These are phyloP conservation scores for Ascidia mentula DNA, from an alignment of 23 tunicate genomes.

Conservation along the genomic window DNA sequence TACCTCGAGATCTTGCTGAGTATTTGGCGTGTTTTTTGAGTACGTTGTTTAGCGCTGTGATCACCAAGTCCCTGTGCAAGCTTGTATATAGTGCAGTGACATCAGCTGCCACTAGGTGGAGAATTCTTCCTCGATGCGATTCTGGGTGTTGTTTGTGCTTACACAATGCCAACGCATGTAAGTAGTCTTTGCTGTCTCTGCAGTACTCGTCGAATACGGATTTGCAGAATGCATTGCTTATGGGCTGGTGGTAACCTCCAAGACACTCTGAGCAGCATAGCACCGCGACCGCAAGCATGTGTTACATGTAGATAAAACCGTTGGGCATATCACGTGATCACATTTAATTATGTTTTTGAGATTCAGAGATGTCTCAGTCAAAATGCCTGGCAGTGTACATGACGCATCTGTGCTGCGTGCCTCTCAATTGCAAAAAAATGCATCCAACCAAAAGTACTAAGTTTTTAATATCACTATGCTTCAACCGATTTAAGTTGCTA, in stretches of 20 bases:
- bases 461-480: neutral
- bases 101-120: neutral
- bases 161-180: neutral
- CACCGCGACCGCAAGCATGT: no score
- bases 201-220: conserved; percentile 1
- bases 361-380: neutral
- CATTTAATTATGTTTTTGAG: neutral
- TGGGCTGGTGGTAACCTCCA: no score
- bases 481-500: neutral
- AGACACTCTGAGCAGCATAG: no score
- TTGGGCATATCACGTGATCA: no score
- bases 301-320: no score
- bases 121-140: neutral
- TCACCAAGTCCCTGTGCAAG: neutral
- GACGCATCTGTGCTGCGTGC: conserved; percentile 15
- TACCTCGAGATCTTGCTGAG: neutral
- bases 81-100: neutral
- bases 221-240: conserved; percentile 2
- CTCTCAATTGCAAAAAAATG: conserved; percentile 14
- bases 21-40: neutral
- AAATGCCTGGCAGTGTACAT: conserved; percentile 28
- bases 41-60: neutral
- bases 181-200: conserved; percentile 20
- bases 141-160: neutral
- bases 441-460: neutral